Evolutionary conservation across 2,113 vertebrate genomes (phyloP), one percentile per base, ranked within the genome.

Genomic region (Ophthalmolycus amberensis): DNA sequence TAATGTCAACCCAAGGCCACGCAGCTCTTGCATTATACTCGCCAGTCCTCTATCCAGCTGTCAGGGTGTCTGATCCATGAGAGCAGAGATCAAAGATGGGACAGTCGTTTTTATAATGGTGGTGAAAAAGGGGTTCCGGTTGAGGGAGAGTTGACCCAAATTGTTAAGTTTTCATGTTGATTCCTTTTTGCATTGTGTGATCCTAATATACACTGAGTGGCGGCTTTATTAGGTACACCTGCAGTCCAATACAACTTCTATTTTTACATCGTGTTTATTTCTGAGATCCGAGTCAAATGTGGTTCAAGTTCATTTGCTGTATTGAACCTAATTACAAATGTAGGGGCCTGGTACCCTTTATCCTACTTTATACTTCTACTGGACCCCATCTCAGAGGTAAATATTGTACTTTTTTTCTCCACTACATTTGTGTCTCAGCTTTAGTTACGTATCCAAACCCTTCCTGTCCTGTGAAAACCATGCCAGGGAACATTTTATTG

Each of bases 1-100:
- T 90, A 89, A 94, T 89, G 92, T 94, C 91, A 93, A 88, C 64
- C 82, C 93, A 93, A 94, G 93, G 93, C 88, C 92, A 83, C 77
- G 32, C 77, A 37, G 80, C 79, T 75, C 74, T 67, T 79, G 79
- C 87, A 93, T 92, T 88, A 85, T 78, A 58, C 88, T 71, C 86
- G 52, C 63, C 83, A 82, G 80, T 71, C 37, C 81, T 75, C 79
- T 82, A 86, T 85, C 86, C 85, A 83, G 87, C 90, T 86, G 90
- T 90, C 91, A 90, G 79, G 78, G 84, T 86, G 89, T 84, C 83
- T 89, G 88, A 91, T 88, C 91, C 89, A 90, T 58, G 70, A 88
- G 74, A 69, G 84, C 52, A 0, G 11, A 40, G 75, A 89, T 83
- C 77, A 85, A 80, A 71, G 82, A 85, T 70, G 82, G 86, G 69